Evolutionary conservation across 1,140 invertebrate species (phyloP).

Genomic region (Drosophila subpulchrella): DNA sequence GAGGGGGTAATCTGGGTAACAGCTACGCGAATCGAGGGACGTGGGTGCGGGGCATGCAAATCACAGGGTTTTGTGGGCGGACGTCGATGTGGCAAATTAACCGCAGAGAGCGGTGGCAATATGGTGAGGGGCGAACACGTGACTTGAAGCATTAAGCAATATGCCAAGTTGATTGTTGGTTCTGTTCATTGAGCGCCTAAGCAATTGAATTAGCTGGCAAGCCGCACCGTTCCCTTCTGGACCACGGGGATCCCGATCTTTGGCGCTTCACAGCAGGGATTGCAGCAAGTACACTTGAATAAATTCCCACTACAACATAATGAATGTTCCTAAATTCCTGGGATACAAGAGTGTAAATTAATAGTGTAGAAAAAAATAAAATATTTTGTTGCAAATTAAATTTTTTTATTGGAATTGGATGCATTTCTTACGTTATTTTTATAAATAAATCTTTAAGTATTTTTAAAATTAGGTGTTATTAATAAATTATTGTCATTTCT

Average conservation of each 20-base stretch:
- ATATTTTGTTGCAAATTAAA: no score
- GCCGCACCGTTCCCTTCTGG: constrained; percentile 11
- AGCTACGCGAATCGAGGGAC: no score
- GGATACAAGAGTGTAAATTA: neutral
- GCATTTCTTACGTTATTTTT: no score
- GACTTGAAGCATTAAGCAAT: constrained; percentile 50
- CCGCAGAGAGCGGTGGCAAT: constrained; percentile 7
- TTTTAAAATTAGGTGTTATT: no score
- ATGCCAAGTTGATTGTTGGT: constrained; percentile 6
- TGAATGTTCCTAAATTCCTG: no score
- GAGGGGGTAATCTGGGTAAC: no score
- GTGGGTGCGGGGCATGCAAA: no score
- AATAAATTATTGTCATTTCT: no score
- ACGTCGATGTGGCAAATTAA: constrained; percentile 10
- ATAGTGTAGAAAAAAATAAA: no score
- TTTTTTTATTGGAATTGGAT: no score
- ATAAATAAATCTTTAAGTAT: no score
- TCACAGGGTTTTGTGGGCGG: neutral
- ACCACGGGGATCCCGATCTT: constrained; percentile 14
- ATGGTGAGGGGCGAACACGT: constrained; percentile 31
- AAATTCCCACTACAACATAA: neutral
- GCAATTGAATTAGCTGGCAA: constrained; percentile 59
- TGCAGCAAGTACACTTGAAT: neutral
- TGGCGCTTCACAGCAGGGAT: neutral
- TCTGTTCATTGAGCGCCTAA: constrained; percentile 47